These are phyloP conservation scores for Corella eumyota DNA, from an alignment of 23 tunicate species.

Conservation along the genomic window DNA sequence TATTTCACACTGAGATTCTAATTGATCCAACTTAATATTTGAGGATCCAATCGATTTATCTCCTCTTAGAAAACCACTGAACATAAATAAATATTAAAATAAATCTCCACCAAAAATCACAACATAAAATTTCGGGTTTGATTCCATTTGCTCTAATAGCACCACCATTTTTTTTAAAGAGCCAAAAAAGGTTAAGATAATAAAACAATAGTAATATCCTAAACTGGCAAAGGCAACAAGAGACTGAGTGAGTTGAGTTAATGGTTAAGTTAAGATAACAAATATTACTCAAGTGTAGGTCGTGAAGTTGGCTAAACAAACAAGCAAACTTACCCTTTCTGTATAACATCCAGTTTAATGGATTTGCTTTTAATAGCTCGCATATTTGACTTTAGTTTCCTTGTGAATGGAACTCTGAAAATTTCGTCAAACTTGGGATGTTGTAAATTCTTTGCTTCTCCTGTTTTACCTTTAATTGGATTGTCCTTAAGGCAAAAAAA, in stretches of 20 bases:
- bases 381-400: slow-evolving; percentile 48
- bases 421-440: slow-evolving; percentile 27
- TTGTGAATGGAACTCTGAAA: slow-evolving; percentile 67
- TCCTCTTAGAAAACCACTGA: slow-evolving; percentile 76
- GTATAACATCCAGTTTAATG: slow-evolving; percentile 50
- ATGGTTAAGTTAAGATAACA: no score
- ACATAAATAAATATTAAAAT: no score
- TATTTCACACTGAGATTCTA: slow-evolving; percentile 61
- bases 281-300: no score
- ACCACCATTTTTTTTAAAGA: no score
- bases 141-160: no score
- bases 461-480: slow-evolving; percentile 71
- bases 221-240: no score
- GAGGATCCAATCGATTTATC: slow-evolving; percentile 63
- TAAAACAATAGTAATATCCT: no score
- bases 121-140: no score
- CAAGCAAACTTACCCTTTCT: slow-evolving; percentile 53
- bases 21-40: slow-evolving; percentile 33
- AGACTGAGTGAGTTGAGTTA: no score
- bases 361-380: slow-evolving; percentile 74
- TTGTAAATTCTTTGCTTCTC: slow-evolving; percentile 23
- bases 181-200: no score
- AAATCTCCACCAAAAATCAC: no score
- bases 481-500: slow-evolving; percentile 32
- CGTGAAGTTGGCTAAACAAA: neutral